phyloP scores from a whole-genome alignment of 2,797 vertebrate species.

The Botia kubotai region DNA sequence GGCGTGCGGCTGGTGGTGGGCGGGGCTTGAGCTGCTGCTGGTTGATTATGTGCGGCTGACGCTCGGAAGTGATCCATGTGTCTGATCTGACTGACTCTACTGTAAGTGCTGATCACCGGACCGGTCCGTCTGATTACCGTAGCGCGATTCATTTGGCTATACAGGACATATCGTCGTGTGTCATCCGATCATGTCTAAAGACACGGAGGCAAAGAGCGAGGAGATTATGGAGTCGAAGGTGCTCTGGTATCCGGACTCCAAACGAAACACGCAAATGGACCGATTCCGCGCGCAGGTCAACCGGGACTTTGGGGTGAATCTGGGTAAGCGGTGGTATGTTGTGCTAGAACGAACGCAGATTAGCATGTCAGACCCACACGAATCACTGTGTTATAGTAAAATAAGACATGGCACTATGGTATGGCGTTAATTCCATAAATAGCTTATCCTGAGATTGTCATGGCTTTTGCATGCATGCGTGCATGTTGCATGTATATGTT shows the following conservation, averaged over 20 bases:
- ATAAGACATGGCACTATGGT: not conserved
- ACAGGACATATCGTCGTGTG: not conserved
- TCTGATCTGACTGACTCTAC: not conserved
- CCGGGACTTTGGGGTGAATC: conserved; percentile 81
- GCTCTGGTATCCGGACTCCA: conserved; percentile 95
- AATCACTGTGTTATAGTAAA: not conserved
- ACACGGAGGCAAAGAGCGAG: conserved; percentile 74
- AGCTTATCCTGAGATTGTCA: conserved; percentile 29
- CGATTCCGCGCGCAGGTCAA: conserved; percentile 86
- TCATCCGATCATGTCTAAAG: conserved; percentile 78
- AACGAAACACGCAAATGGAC: conserved; percentile 91
- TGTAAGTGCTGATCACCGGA: conserved; percentile 16
- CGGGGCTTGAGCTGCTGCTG: not conserved
- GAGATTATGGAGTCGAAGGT: conserved; percentile 89
- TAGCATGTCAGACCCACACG: not conserved
- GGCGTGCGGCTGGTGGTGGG: conserved; percentile 28
- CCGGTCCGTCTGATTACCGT: not conserved
- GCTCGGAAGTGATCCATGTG: conserved; percentile 17
- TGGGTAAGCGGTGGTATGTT: conserved; percentile 82
- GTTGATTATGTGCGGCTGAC: conserved; percentile 44
- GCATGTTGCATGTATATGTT: not conserved
- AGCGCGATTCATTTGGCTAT: conserved; percentile 6
- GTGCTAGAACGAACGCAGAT: conserved; percentile 9
- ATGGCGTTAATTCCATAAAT: conserved; percentile 25
- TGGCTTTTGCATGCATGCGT: not conserved